These are phyloP conservation scores for Actinia tenebrosa DNA, from an alignment of 64 coral and sea anemone genomes.

Conservation along the genomic window DNA sequence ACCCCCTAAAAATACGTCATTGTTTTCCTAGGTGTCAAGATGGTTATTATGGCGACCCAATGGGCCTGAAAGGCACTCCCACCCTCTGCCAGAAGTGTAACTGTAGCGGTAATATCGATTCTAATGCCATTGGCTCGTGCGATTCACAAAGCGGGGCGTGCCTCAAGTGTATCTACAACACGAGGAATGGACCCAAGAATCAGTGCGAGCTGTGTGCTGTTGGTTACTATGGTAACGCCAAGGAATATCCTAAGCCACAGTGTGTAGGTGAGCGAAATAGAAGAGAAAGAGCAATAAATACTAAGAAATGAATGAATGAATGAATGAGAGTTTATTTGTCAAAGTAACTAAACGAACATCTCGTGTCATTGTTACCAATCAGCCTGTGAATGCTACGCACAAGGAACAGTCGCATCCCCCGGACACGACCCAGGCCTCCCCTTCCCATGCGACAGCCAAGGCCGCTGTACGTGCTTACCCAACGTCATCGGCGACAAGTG, in stretches of 20 bases:
- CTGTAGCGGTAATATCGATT: conserved; percentile 96
- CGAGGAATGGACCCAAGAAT: conserved; percentile 69
- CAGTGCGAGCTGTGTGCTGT: conserved; percentile 76
- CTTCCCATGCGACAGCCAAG: conserved; percentile 67
- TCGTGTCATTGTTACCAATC: background rate
- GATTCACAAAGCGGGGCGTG: conserved; percentile 77
- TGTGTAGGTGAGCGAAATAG: conserved; percentile 58
- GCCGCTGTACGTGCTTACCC: conserved; percentile 57
- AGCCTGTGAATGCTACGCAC: conserved; percentile 80
- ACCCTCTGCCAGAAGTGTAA: conserved; percentile 84
- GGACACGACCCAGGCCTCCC: conserved; percentile 57
- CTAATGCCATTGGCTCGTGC: conserved; percentile 86
- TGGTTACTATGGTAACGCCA: conserved; percentile 95
- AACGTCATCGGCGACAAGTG: conserved; percentile 85
- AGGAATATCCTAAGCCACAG: conserved; percentile 84
- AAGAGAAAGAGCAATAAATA: background rate
- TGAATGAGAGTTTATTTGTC: background rate
- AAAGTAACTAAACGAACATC: background rate
- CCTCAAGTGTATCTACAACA: conserved; percentile 90
- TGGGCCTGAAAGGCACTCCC: conserved; percentile 37
- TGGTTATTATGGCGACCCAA: conserved; percentile 93
- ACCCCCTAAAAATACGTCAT: background rate
- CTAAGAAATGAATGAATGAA: background rate
- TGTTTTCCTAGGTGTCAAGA: conserved; percentile 54
- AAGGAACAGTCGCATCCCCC: conserved; percentile 57